Conservation (phyloP, 2,888 invertebrate genomes). For the Lamellibrachia columna region DNA sequence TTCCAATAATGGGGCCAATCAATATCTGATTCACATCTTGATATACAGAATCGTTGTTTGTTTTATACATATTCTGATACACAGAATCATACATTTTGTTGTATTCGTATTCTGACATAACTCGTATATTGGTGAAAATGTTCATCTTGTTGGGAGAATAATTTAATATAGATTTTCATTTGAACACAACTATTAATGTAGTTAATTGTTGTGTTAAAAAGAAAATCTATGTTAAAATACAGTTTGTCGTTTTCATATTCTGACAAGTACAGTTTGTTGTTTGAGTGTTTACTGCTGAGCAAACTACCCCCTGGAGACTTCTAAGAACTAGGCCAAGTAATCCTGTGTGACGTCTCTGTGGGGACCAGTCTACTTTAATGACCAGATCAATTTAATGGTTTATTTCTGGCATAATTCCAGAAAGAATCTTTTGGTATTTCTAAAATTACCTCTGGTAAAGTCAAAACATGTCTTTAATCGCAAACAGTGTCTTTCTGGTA, state of each 20-base stretch:
- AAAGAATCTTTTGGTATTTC: neutral
- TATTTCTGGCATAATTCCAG: neutral
- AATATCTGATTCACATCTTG: too few species aligned
- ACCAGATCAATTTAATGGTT: neutral
- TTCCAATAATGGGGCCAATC: neutral
- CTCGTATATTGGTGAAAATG: neutral
- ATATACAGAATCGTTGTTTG: neutral
- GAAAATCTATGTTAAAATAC: neutral
- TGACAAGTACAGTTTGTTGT: neutral
- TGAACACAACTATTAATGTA: too few species aligned
- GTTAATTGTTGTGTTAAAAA: neutral
- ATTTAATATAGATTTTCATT: neutral
- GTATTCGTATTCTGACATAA: neutral
- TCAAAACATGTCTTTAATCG: neutral
- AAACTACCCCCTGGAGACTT: neutral
- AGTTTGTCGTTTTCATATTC: neutral
- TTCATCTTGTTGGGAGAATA: neutral
- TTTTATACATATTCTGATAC: too few species aligned
- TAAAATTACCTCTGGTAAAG: neutral
- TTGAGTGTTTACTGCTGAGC: neutral
- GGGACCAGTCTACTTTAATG: neutral
- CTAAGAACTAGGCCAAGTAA: neutral
- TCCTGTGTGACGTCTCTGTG: neutral
- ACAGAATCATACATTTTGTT: neutral
- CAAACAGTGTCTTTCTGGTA: neutral